Base-by-base conservation (phyloP, 2,113 vertebrate genomes). In the Festucalex cinctus region DNA sequence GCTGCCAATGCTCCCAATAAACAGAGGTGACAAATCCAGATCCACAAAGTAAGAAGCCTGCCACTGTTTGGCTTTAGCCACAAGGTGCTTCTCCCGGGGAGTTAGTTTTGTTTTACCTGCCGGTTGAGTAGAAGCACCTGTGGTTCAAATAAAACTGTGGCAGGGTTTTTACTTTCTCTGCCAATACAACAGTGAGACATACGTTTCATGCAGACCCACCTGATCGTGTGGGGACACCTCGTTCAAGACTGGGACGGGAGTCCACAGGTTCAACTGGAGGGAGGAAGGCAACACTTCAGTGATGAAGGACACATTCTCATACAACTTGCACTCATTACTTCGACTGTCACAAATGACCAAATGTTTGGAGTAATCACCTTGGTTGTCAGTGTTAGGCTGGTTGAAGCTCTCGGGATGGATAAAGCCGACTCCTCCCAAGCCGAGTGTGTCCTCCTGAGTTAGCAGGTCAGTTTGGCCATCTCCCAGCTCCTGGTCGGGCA, bases 351-450 rank as follows among this genome's bases (percentile, higher is more conserved):
- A 9, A 8, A 43, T 37, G 54, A 28, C 39, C 17, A 36, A 8
- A 36, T 6, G 62, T 9, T 53, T 28, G n/a, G 20, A 4, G 6
- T 24, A 10, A 26, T 16, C 91, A 99, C 97, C 95, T 88, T 98
- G 94, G 70, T 98, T 98, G 88, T 97, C 94, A 0, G 96, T 98
- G 81, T 99, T 98, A 82, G 94, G 94, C 62, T 96, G 97, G 82
- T 97, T 95, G 56, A 96, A 95, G 77, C 91, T 95, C 82, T 97
- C 96, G 0, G 96, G 95, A 85, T 99, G 97, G 90, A 96, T 91
- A 1, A 95, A 96, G 77, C 95, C 94, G 24, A 96, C 89, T 6
- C 95, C 93, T 0, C 93, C 95, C 71, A 95, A 82, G 80, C 91
- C 93, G 76, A 95, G 90, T 3, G 93, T 91, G 46, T 93, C 92